A percentile compares a stretch with the other conserved stretches of the same genome.
Evolutionary conservation across 2,113 vertebrate species (phyloP).

Genomic region (Melanerpes aurifrons): DNA sequence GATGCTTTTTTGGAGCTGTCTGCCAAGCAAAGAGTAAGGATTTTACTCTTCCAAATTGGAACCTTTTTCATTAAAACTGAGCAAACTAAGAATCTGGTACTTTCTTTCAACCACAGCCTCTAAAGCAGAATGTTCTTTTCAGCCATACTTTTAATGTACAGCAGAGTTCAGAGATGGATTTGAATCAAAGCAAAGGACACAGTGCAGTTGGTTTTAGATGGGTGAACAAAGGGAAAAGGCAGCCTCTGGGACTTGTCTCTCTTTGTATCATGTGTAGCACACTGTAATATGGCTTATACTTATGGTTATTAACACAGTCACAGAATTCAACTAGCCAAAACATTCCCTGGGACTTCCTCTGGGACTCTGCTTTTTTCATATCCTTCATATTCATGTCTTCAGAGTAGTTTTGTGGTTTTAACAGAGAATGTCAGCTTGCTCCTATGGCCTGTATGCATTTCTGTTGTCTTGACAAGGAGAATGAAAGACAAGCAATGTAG

Average conservation of each 20-base stretch:
- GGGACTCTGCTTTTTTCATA: not conserved
- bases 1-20: not conserved
- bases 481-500: not conserved
- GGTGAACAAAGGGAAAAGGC: not conserved
- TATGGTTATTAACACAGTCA: not conserved
- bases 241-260: not conserved
- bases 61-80: not conserved
- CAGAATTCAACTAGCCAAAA: not conserved
- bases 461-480: not conserved
- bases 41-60: not conserved
- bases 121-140: not conserved
- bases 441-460: not conserved
- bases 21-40: not conserved
- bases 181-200: conserved; percentile 11
- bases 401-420: not conserved
- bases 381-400: not conserved
- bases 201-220: not conserved
- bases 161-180: not conserved
- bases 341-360: not conserved
- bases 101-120: not conserved
- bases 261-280: not conserved
- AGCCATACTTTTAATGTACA: not conserved
- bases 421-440: not conserved
- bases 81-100: not conserved
- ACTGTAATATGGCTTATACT: not conserved